Evolutionary conservation across 2,888 invertebrate genomes (phyloP).

Genomic region (Bugula neritina): DNA sequence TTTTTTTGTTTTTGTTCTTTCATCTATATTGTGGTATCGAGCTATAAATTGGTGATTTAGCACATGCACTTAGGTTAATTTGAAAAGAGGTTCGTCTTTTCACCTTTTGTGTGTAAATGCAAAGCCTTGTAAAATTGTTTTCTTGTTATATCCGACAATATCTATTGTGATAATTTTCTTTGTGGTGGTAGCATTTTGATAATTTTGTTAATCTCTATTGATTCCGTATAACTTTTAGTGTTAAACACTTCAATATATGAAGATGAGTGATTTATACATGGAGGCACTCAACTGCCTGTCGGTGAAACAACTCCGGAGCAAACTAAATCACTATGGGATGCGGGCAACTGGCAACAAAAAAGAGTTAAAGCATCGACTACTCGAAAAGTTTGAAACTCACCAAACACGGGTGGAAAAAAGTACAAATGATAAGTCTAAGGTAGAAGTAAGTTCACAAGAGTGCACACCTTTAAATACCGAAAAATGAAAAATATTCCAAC

Average conservation of each 20-base stretch:
- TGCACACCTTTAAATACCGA: neutral
- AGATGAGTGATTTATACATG: neutral
- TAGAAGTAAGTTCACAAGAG: neutral
- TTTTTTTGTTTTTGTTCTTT: neutral
- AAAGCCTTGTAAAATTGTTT: neutral
- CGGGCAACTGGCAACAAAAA: neutral
- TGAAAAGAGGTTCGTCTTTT: neutral
- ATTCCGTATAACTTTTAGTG: neutral
- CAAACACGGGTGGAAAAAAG: neutral
- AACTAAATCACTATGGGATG: neutral
- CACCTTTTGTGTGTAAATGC: neutral
- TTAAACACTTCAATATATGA: neutral
- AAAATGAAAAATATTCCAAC: neutral
- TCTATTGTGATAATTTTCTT: neutral
- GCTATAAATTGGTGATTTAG: neutral
- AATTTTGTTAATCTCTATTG: neutral
- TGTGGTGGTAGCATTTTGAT: neutral
- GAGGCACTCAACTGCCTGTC: neutral
- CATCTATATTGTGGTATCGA: neutral
- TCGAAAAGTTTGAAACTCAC: neutral
- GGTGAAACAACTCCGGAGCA: neutral
- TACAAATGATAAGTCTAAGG: neutral
- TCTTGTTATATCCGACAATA: neutral
- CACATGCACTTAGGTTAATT: no score
- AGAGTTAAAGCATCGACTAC: neutral